Percentiles rank a stretch among this genome's conserved stretches.
phyloP scores from a whole-genome alignment of 2,113 vertebrate species.

The Tetrao urogallus region DNA sequence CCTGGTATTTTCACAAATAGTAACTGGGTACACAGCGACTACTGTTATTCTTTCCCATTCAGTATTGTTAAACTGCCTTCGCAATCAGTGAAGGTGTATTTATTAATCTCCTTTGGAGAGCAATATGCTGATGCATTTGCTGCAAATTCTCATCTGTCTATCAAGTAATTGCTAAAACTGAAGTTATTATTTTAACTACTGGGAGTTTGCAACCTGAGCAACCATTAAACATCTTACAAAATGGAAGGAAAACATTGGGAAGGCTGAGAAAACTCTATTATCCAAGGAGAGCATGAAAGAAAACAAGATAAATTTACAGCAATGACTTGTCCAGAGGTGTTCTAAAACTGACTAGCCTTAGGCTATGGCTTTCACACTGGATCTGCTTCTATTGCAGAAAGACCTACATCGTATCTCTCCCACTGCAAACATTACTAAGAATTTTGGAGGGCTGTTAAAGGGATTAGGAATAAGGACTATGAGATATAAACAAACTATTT shows the following conservation, averaged over 20 bases:
- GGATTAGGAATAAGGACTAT: not conserved
- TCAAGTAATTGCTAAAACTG: not conserved
- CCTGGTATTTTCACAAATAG: not conserved
- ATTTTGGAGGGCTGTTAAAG: not conserved
- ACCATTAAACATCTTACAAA: not conserved
- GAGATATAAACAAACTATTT: not conserved
- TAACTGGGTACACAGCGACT: not conserved
- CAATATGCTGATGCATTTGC: not conserved
- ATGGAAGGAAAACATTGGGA: not conserved
- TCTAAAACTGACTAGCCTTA: not conserved
- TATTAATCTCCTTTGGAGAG: not conserved
- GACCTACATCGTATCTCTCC: not conserved
- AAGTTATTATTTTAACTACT: not conserved
- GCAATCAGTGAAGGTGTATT: not conserved
- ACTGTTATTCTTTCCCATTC: not conserved
- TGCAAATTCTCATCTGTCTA: not conserved
- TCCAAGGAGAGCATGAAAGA: not conserved
- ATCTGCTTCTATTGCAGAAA: not conserved
- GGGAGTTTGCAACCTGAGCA: not conserved
- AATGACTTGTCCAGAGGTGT: not conserved
- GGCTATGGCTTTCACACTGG: not conserved
- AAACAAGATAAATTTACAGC: not conserved
- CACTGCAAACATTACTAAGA: not conserved
- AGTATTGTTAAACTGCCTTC: not conserved
- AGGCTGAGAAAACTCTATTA: not conserved